Evolutionary conservation across 2,888 invertebrate species (phyloP).

Genomic region (Microctonus brassicae): DNA sequence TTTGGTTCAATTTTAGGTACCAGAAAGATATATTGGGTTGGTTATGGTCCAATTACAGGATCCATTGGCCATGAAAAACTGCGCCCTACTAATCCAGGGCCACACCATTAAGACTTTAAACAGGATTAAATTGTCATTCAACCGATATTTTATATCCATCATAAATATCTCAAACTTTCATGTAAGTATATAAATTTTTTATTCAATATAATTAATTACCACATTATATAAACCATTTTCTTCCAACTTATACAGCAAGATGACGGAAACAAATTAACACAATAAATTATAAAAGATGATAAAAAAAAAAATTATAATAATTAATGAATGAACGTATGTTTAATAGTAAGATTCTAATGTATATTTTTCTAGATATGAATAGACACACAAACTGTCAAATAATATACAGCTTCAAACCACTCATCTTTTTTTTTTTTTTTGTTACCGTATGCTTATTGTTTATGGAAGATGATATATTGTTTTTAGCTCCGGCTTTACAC

Average conservation of each 20-base stretch:
- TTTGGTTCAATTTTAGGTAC: background rate
- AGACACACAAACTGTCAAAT: constrained; percentile 9
- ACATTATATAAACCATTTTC: constrained; percentile 5
- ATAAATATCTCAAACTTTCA: background rate
- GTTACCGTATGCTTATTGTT: background rate
- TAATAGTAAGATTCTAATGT: background rate
- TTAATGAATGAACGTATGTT: background rate
- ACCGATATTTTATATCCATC: background rate
- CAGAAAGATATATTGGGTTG: background rate
- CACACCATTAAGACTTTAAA: background rate
- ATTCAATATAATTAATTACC: background rate
- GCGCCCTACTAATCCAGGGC: background rate
- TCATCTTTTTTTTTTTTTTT: background rate
- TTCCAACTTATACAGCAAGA: background rate
- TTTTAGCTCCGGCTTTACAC: constrained; percentile 13
- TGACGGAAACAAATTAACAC: too few relatives aligned
- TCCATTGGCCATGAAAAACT: background rate
- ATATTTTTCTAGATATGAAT: background rate
- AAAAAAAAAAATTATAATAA: background rate
- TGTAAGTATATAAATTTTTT: background rate
- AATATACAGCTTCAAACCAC: background rate
- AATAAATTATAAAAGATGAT: too few relatives aligned
- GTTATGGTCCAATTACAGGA: constrained; percentile 16
- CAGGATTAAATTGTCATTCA: background rate
- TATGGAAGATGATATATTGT: constrained; percentile 29